Conservation (phyloP, 2,888 invertebrate genomes). For the Melanostoma mellinum region DNA sequence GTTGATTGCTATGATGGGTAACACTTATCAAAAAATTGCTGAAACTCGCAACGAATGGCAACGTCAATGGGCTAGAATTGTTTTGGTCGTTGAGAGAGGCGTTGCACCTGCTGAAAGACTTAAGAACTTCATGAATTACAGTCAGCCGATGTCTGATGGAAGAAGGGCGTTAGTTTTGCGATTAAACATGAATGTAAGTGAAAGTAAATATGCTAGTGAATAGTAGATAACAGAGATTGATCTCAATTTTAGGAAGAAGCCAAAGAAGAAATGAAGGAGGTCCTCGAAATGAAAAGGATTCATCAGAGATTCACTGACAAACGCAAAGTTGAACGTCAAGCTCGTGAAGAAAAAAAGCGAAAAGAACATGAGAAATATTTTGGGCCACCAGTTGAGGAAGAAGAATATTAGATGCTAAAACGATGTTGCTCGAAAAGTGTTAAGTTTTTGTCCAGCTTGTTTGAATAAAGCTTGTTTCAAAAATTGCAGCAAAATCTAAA, state of each 20-base stretch:
- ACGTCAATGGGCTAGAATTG: constrained; percentile 98
- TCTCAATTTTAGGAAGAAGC: constrained; percentile 89
- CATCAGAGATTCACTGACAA: constrained; percentile 91
- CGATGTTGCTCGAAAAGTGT: not conserved
- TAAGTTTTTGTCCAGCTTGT: no score
- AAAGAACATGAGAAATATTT: constrained; percentile 79
- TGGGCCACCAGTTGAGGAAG: constrained; percentile 73
- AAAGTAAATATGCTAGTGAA: not conserved
- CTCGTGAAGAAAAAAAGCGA: constrained; percentile 76
- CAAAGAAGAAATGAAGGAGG: constrained; percentile 96
- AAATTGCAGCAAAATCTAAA: no score
- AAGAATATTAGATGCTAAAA: constrained; percentile 13
- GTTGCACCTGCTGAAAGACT: constrained; percentile 94
- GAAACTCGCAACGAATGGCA: constrained; percentile 99
- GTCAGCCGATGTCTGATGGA: constrained; percentile 96
- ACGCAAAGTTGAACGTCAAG: constrained; percentile 82
- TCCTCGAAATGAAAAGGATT: constrained; percentile 93
- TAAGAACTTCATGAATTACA: constrained; percentile 93
- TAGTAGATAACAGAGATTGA: not conserved
- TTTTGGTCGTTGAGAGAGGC: constrained; percentile 98
- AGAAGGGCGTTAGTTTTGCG: constrained; percentile 92
- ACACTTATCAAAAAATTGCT: constrained; percentile 98
- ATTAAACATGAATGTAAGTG: constrained; percentile 92
- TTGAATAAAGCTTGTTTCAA: no score
- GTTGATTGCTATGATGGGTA: constrained; percentile 99